phyloP scores from a whole-genome alignment of 2,888 invertebrate genomes.

The Eupithecia centaureata region DNA sequence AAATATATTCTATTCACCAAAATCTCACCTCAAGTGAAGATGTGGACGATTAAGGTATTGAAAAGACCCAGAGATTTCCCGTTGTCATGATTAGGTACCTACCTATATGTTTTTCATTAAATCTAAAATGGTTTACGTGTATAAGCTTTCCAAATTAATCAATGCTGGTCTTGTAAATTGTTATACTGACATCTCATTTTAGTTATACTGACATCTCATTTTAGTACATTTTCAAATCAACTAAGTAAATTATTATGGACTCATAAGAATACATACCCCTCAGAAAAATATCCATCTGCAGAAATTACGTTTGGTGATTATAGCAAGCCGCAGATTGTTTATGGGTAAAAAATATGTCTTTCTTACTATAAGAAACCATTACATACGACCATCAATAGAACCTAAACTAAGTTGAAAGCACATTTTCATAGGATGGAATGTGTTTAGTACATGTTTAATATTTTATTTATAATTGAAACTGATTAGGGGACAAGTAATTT shows the following conservation, averaged over 20 bases:
- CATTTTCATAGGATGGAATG: not conserved
- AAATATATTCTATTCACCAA: too few relatives aligned
- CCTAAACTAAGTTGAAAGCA: not conserved
- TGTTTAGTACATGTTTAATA: not conserved
- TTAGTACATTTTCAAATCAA: not conserved
- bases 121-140: not conserved
- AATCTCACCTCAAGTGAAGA: too few relatives aligned
- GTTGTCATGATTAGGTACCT: too few relatives aligned
- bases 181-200: not conserved
- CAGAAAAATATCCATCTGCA: not conserved
- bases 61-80: too few relatives aligned
- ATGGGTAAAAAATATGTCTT: not conserved
- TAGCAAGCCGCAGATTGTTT: conserved; percentile 1
- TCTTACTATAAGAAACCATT: not conserved
- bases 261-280: not conserved
- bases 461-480: not conserved
- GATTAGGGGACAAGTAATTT: not conserved
- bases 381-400: not conserved
- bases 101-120: too few relatives aligned
- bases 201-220: not conserved
- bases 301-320: not conserved
- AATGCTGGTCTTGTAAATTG: not conserved
- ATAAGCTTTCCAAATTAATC: not conserved
- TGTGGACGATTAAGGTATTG: too few relatives aligned
- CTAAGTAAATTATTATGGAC: not conserved